phyloP scores from a whole-genome alignment of 1,140 invertebrate genomes.

The Druon quercuslanigerum region DNA sequence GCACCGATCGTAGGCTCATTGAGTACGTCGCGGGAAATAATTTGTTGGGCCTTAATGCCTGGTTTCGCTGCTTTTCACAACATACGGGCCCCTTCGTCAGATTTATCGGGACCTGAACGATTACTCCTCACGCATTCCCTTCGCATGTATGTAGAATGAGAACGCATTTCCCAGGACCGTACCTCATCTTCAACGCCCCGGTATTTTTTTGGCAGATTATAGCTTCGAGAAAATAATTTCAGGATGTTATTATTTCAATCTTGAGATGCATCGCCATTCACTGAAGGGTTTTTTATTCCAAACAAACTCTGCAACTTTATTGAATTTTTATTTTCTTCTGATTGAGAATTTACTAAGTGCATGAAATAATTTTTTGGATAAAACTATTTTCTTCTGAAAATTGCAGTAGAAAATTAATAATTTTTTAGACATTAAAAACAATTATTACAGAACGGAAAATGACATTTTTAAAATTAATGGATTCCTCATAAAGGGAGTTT shows the following conservation, averaged over 20 bases:
- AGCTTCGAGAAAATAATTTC: not conserved
- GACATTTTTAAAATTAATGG: too few species aligned
- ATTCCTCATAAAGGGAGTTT: too few species aligned
- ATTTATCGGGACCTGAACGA: constrained; percentile 19
- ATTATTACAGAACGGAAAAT: too few species aligned
- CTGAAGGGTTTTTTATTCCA: too few species aligned
- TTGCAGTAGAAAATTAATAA: too few species aligned
- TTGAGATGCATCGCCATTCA: too few species aligned
- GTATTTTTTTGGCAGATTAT: not conserved
- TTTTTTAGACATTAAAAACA: too few species aligned
- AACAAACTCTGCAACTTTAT: too few species aligned
- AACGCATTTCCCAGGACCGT: constrained; percentile 4
- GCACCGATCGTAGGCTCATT: constrained; percentile 2
- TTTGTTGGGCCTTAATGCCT: constrained; percentile 20
- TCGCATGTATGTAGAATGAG: not conserved
- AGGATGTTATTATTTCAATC: not conserved
- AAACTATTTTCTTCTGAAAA: too few species aligned
- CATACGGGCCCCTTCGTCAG: constrained; percentile 1
- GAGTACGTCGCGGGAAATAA: constrained; percentile 21
- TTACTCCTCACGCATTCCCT: constrained; percentile 20
- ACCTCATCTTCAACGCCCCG: not conserved
- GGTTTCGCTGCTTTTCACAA: constrained; percentile 17
- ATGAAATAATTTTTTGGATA: too few species aligned
- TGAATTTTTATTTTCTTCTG: too few species aligned
- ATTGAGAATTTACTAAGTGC: too few species aligned